These are phyloP conservation scores for Spisula subtruncata DNA, from an alignment of 2,888 invertebrate genomes.

Conservation along the genomic window DNA sequence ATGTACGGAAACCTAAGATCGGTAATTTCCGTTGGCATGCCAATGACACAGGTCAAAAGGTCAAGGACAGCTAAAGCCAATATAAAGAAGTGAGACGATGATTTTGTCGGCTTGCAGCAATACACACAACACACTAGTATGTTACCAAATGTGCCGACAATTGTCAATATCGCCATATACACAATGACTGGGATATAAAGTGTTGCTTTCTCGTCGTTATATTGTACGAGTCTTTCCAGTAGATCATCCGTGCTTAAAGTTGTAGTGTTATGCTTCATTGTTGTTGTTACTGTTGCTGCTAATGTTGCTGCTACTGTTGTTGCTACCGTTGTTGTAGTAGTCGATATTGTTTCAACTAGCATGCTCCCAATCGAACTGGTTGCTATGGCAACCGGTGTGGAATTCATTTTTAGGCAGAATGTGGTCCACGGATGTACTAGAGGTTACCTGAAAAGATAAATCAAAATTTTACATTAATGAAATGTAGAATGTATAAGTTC, in stretches of 20 bases:
- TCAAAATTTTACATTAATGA: background rate
- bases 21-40: slow-evolving; percentile 84
- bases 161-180: slow-evolving; percentile 79
- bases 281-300: slow-evolving; percentile 30
- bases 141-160: slow-evolving; percentile 82
- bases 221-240: slow-evolving; percentile 47
- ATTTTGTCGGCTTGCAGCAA: slow-evolving; percentile 77
- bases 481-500: too few species aligned
- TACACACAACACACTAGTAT: slow-evolving; percentile 83
- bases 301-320: background rate
- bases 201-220: slow-evolving; percentile 80
- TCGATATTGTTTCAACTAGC: background rate
- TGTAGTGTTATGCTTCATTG: slow-evolving; percentile 31
- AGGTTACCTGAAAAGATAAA: background rate
- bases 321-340: background rate
- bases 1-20: slow-evolving; percentile 83
- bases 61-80: slow-evolving; percentile 82
- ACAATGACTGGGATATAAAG: slow-evolving; percentile 83
- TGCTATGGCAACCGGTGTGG: background rate
- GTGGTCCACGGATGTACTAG: background rate
- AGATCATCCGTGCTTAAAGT: slow-evolving; percentile 44
- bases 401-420: slow-evolving; percentile 1
- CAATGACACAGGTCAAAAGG: slow-evolving; percentile 83
- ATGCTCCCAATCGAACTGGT: slow-evolving; percentile 1
- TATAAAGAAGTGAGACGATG: slow-evolving; percentile 84